Evolutionary conservation across 2,113 vertebrate genomes (phyloP), one percentile per base, ranked within the genome.

Genomic region (Antigone vipio): DNA sequence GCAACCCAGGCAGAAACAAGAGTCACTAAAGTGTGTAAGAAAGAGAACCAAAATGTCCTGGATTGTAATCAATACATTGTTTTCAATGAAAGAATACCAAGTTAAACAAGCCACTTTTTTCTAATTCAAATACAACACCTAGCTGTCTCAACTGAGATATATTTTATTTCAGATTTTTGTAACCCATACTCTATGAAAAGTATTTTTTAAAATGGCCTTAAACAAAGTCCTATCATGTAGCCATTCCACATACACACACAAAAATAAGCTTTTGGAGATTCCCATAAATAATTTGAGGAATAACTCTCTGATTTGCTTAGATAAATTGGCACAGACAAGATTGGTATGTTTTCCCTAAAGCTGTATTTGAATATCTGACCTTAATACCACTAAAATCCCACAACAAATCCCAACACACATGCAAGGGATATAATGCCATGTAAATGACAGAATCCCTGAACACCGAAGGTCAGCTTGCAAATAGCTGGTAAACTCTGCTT

Each of bases 381-480:
- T 94, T 94, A 96, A 85, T 80, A 88, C 45, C 45, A 76, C 32
- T 82, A 62, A 91, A 96, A 91, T 62, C 63, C 47, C 69, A 35
- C 81, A 76, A 85, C 53, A 88, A 89, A 88, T 55, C 6, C 5
- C 53, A 68, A 55, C 15, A 74, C 42, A 67, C 32, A 85, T 9
- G 16, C 23, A 63, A 73, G 1, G 6, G 17, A 62, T 88, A 38
- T 79, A 94, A 88, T 35, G 14, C 27, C 79, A 73, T n/a, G 50
- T 47, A 76, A 94, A 93, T 40, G 9, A 79, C 74, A 95, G 79
- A 81, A 95, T 72, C 44, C 69, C 23, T 2, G 1, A 78, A 87
- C 27, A 53, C 12, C 72, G 73, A 81, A 86, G 69, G 56, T 85
- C 69, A 79, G 18, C 26, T 45, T 76, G 38, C 11, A 94, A 72